Base-by-base conservation (phyloP, 1,140 invertebrate genomes). In the Papilio glaucus region DNA sequence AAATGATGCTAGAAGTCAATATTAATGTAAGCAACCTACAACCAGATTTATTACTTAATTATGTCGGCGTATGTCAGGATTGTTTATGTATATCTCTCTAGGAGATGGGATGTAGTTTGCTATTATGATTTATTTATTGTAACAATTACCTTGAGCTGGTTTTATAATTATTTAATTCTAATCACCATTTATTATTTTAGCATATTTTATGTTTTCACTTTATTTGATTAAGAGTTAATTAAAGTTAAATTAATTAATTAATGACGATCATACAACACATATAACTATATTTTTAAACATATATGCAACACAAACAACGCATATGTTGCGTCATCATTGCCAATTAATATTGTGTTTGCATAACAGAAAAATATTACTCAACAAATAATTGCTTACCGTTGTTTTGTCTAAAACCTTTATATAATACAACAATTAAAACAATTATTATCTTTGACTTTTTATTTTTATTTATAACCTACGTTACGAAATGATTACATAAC, bases 341-440 rank as follows among this genome's bases (percentile, higher is more conserved):
- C 49, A 57, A 57, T 57, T 57, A 57, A 4, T 57, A 21, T 45
- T 10, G 12, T 57, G 49, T 57, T 24, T 26, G 18, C 21, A 26
- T 3, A 57, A 57, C 49, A 24, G 29, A 9, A 21, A 24, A 10
- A 57, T 57, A 13, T 57, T 57, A 57, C 21, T 24, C 49, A 57
- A 26, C 21, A 57, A 57, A 0, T 57, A 57, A 57, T 57, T 24
- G 49, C 49, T 57, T 57, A 4, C 24, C 9, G 18, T 57, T 45
- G 8, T 57, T 57, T 57, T 57, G 49, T 57, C 10, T 57, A 57
- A 21, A 26, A 13, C 21, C 4, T 57, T 57, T 57, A 57, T 26
- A 26, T 57, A 57, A 41, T 41, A 57, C 18, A 57, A 57, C 49
- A 26, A 24, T 57, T 57, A 57, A 24, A 10, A 18, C 21, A 49